Evolutionary conservation across 2,888 invertebrate species (phyloP).

Genomic region (Villa cingulata): DNA sequence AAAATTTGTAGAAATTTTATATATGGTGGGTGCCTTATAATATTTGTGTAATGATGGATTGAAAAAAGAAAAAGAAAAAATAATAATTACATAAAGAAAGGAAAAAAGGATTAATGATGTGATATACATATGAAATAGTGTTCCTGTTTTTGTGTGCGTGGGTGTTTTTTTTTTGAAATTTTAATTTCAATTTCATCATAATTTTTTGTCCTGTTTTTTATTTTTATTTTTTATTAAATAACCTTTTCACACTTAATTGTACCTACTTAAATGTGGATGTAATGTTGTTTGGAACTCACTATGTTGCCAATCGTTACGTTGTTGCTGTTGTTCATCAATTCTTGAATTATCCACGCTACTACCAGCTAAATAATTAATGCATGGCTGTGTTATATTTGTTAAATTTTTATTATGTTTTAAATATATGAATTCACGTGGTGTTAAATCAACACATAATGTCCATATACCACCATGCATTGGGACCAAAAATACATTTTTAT

Average conservation of each 20-base stretch:
- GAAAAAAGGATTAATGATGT: too few relatives aligned
- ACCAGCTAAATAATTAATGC: constrained; percentile 67
- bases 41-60: too few relatives aligned
- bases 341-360: constrained; percentile 48
- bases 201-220: neutral
- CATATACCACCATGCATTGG: constrained; percentile 86
- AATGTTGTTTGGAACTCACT: constrained; percentile 44
- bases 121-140: too few relatives aligned
- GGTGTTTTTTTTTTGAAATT: too few relatives aligned
- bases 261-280: constrained; percentile 36
- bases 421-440: constrained; percentile 56
- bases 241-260: constrained; percentile 14
- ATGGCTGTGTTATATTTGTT: constrained; percentile 43
- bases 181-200: too few relatives aligned
- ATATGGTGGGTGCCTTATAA: too few relatives aligned
- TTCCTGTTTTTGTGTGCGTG: too few relatives aligned
- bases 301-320: constrained; percentile 67
- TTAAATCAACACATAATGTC: constrained; percentile 72
- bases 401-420: constrained; percentile 34
- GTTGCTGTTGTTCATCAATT: constrained; percentile 64
- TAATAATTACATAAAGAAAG: too few relatives aligned
- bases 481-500: constrained; percentile 51
- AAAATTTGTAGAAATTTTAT: too few relatives aligned
- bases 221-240: constrained; percentile 1
- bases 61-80: neutral